Evolutionary conservation across 23 tunicate genomes (phyloP).

Genomic region (Trididemnum miniatum): DNA sequence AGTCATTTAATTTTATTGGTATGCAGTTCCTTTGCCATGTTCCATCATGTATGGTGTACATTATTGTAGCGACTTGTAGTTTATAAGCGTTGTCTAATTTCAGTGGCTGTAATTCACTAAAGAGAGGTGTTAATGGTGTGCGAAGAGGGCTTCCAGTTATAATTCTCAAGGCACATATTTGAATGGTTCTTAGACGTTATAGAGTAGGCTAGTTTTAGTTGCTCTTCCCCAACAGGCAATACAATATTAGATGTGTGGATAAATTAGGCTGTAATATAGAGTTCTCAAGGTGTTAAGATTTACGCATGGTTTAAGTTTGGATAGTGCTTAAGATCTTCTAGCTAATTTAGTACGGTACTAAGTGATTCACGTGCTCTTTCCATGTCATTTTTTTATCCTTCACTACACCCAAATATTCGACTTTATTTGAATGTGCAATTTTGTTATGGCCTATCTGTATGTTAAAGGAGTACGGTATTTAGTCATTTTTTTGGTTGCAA

Average conservation of each 20-base stretch:
- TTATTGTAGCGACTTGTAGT: background rate
- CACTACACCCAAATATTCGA: background rate
- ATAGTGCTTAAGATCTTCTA: background rate
- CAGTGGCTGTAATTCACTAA: background rate
- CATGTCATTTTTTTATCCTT: background rate
- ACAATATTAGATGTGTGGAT: background rate
- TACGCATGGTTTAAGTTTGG: no score
- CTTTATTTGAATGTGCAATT: no score
- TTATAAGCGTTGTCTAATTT: no score
- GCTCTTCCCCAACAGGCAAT: background rate
- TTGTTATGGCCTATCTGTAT: no score
- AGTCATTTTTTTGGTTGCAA: no score
- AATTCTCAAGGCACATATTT: background rate
- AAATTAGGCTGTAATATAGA: no score
- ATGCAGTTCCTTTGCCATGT: no score
- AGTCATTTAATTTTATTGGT: no score
- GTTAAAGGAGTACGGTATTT: no score
- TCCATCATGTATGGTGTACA: background rate
- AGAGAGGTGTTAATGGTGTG: background rate
- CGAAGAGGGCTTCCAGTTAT: background rate
- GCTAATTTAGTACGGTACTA: background rate
- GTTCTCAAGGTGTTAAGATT: no score
- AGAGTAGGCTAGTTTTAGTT: background rate
- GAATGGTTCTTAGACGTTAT: background rate
- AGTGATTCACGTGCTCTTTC: background rate